These are phyloP conservation scores for Macrotis lagotis DNA, from an alignment of 2,113 vertebrate genomes.

Conservation along the genomic window DNA sequence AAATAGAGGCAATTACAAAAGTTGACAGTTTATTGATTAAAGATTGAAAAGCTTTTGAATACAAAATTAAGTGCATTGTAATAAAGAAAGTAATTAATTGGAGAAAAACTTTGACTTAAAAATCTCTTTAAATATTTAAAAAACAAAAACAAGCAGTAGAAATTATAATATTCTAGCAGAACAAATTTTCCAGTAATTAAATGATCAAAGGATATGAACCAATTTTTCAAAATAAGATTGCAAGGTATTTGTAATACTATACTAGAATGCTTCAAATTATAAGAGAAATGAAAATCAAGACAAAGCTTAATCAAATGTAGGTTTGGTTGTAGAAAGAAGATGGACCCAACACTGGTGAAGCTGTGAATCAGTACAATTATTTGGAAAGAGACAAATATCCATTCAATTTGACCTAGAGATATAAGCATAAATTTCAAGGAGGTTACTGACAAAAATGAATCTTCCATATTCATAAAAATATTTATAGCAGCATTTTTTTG, in stretches of 20 bases:
- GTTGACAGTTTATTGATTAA: not conserved
- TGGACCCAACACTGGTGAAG: no score
- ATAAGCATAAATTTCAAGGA: no score
- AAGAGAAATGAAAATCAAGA: not conserved
- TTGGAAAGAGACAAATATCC: no score
- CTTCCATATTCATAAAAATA: no score
- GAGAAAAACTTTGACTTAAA: not conserved
- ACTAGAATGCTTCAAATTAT: not conserved
- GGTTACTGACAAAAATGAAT: no score
- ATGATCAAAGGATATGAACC: not conserved
- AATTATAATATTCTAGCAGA: not conserved
- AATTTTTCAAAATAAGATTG: not conserved
- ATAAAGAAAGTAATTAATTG: not conserved
- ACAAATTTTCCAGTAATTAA: not conserved
- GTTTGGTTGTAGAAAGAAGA: no score
- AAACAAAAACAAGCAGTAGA: not conserved
- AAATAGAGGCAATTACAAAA: not conserved
- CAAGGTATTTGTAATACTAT: not conserved
- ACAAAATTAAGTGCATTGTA: not conserved
- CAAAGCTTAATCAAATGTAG: not conserved
- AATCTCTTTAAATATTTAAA: not conserved
- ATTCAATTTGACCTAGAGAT: no score
- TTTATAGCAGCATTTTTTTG: no score
- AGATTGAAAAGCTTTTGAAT: not conserved
- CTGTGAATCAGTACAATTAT: no score